Conservation (phyloP, 37 sponge, comb jelly and placozoan genomes). For the Agelas oroides region DNA sequence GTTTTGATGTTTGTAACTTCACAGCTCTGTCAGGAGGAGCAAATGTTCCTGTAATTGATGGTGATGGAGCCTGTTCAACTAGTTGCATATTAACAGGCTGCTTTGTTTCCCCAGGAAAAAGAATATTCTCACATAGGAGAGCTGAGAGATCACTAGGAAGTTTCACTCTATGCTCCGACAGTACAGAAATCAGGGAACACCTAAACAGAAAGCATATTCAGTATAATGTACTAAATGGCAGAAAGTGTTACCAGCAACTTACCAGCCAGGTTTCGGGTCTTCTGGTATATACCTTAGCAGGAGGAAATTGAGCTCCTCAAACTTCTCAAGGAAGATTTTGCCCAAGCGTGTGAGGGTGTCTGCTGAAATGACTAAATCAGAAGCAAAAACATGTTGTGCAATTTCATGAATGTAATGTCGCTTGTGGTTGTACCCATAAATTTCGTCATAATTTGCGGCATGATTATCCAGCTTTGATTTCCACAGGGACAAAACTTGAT, state of each 20-base stretch:
- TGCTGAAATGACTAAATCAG: not conserved
- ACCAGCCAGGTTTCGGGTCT: conserved; percentile 44
- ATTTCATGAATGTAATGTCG: not conserved
- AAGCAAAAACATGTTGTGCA: conserved; percentile 21
- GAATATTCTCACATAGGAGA: not conserved
- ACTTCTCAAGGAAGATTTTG: not conserved
- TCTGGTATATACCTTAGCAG: conserved; percentile 52
- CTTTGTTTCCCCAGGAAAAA: no score
- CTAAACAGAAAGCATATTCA: no score
- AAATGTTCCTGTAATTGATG: no score
- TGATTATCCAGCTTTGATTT: conserved; percentile 14
- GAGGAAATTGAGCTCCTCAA: conserved; percentile 43
- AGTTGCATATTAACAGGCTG: no score
- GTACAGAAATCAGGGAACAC: no score
- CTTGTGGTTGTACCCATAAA: conserved; percentile 45
- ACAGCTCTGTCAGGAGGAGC: conserved; percentile 43
- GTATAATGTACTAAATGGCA: no score
- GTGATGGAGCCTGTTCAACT: no score
- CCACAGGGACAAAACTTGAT: conserved; percentile 30
- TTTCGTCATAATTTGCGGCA: conserved; percentile 60
- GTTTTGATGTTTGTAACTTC: conserved; percentile 3
- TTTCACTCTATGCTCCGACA: no score
- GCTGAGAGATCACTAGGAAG: not conserved
- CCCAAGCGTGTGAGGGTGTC: not conserved
- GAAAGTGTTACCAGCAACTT: not conserved